These are phyloP conservation scores for Metopia argyrocephala DNA, from an alignment of 2,888 invertebrate species.

Conservation along the genomic window DNA sequence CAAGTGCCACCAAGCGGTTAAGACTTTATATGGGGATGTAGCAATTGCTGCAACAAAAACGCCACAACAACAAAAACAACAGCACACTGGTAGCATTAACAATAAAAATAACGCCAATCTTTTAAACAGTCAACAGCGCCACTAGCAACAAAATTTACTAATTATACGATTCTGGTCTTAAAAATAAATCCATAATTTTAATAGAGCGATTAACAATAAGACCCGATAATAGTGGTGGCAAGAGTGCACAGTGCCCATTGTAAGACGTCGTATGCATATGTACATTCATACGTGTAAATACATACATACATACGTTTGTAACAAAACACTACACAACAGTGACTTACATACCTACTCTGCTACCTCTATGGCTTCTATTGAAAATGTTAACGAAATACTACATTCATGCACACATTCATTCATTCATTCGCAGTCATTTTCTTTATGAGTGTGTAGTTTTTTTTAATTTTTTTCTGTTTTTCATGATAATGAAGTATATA, in stretches of 20 bases:
- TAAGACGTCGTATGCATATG: constrained; percentile 21
- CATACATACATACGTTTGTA: neutral
- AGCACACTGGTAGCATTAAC: neutral
- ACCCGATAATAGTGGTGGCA: neutral
- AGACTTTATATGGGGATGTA: constrained; percentile 53
- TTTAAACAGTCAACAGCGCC: constrained; percentile 51
- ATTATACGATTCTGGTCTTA: constrained; percentile 51
- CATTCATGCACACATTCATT: constrained; percentile 13
- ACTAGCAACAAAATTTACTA: constrained; percentile 48
- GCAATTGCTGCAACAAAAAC: constrained; percentile 13
- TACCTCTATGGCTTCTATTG: constrained; percentile 29
- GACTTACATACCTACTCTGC: neutral
- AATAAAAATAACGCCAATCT: constrained; percentile 24
- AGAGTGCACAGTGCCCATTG: constrained; percentile 8
- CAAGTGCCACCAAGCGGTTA: constrained; percentile 52
- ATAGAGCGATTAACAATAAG: neutral
- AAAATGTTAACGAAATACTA: constrained; percentile 3
- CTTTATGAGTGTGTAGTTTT: neutral
- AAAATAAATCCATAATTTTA: constrained; percentile 47
- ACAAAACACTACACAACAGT: no score
- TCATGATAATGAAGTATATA: constrained; percentile 54
- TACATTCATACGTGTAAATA: no score
- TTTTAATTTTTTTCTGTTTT: neutral
- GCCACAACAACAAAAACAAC: neutral
- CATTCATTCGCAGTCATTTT: constrained; percentile 1